Evolutionary conservation across 2,113 vertebrate species (phyloP).

Genomic region (Australoheros scitulus): DNA sequence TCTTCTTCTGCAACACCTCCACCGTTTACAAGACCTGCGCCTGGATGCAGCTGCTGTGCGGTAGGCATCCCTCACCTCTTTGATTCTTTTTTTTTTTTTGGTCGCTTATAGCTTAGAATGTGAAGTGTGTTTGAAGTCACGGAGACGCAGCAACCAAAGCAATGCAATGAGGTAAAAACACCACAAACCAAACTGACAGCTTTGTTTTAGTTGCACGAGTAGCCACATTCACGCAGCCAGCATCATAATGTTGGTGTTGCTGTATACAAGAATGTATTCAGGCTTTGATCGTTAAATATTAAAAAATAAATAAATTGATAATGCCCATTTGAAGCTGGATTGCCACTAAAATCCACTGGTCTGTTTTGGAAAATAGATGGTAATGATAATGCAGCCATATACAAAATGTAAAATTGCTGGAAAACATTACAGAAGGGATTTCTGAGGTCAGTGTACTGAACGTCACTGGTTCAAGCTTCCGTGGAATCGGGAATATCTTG

Average conservation of each 20-base stretch:
- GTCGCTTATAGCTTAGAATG: not conserved
- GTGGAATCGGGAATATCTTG: not conserved
- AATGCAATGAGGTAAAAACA: not conserved
- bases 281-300: not conserved
- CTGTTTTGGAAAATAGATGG: not conserved
- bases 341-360: not conserved
- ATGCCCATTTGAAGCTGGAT: not conserved
- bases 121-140: not conserved
- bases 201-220: not conserved
- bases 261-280: not conserved
- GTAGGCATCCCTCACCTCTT: conserved; percentile 72
- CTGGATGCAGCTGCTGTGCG: conserved; percentile 98
- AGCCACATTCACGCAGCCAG: not conserved
- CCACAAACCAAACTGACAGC: not conserved
- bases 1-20: conserved; percentile 99
- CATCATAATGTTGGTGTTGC: not conserved
- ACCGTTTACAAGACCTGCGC: conserved; percentile 99
- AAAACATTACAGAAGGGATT: not conserved
- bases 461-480: not conserved
- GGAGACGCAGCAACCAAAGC: not conserved
- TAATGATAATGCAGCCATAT: not conserved
- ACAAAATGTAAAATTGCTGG: not conserved
- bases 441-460: not conserved
- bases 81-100: not conserved
- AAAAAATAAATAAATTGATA: not conserved